A percentile compares a stretch with the other conserved stretches of the same genome.
These are phyloP conservation scores for Chesias legatella DNA, from an alignment of 2,888 invertebrate genomes.

Conservation along the genomic window DNA sequence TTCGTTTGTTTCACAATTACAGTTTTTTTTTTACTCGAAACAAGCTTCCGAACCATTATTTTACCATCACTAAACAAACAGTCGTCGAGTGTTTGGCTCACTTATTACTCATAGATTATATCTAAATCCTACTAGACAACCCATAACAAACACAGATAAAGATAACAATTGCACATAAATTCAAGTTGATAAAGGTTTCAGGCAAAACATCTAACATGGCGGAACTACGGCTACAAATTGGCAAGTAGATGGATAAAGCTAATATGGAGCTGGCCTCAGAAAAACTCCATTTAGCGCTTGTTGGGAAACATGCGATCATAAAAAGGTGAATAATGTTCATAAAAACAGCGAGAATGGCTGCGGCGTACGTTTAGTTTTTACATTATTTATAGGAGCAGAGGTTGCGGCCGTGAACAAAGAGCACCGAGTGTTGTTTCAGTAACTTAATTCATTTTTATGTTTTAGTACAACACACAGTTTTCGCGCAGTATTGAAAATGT, in stretches of 20 bases:
- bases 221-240: slow-evolving; percentile 15
- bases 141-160: too few relatives aligned
- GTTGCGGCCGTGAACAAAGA: too few relatives aligned
- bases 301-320: slow-evolving; percentile 22
- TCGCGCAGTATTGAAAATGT: too few relatives aligned
- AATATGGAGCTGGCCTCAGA: slow-evolving; percentile 12
- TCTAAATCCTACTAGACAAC: too few relatives aligned
- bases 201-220: slow-evolving; percentile 8
- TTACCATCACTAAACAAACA: background rate
- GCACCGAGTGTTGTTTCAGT: background rate
- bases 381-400: slow-evolving; percentile 5
- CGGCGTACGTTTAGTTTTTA: slow-evolving; percentile 17
- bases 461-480: too few relatives aligned
- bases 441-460: too few relatives aligned
- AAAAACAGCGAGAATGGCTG: slow-evolving; percentile 26
- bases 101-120: too few relatives aligned
- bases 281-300: slow-evolving; percentile 23
- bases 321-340: slow-evolving; percentile 21
- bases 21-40: too few relatives aligned
- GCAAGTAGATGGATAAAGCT: slow-evolving; percentile 12
- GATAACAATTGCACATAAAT: slow-evolving; percentile 13
- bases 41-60: too few relatives aligned
- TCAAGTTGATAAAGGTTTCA: slow-evolving; percentile 17
- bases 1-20: too few relatives aligned
- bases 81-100: too few relatives aligned